phyloP scores from a whole-genome alignment of 2,113 vertebrate species.

The Pseudorectes ferrugineus region DNA sequence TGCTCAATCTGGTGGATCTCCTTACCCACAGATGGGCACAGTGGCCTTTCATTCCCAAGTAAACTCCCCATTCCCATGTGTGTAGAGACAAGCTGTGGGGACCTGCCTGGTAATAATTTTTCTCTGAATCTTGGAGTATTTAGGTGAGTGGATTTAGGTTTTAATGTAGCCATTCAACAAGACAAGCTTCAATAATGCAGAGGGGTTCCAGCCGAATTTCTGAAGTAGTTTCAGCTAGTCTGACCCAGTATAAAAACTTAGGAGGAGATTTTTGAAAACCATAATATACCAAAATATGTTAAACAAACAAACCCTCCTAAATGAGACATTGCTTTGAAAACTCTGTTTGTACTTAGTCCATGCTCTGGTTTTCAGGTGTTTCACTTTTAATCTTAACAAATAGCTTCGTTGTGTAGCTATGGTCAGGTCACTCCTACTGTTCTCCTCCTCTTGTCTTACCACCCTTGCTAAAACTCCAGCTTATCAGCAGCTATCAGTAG shows the following conservation, averaged over 20 bases:
- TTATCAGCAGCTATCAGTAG: background rate
- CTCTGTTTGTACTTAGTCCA: background rate
- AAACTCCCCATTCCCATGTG: fast-evolving
- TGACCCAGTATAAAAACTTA: background rate
- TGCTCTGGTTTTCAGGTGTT: background rate
- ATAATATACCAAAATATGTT: background rate
- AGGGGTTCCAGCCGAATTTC: background rate
- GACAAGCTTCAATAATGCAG: background rate
- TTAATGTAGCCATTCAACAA: background rate
- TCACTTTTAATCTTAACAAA: background rate
- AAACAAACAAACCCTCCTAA: background rate
- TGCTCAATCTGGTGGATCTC: background rate
- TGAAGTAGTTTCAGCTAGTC: background rate
- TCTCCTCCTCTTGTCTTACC: background rate
- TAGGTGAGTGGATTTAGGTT: background rate
- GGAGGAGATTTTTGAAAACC: background rate
- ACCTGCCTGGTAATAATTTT: background rate
- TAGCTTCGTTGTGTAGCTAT: background rate
- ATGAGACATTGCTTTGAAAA: background rate
- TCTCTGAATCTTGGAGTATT: background rate
- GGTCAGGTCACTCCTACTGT: background rate
- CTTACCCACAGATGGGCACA: background rate
- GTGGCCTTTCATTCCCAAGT: background rate
- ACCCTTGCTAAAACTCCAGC: background rate
- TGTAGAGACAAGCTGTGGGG: background rate